Base-by-base conservation (phyloP, 2,113 vertebrate species). In the Polypterus senegalus region DNA sequence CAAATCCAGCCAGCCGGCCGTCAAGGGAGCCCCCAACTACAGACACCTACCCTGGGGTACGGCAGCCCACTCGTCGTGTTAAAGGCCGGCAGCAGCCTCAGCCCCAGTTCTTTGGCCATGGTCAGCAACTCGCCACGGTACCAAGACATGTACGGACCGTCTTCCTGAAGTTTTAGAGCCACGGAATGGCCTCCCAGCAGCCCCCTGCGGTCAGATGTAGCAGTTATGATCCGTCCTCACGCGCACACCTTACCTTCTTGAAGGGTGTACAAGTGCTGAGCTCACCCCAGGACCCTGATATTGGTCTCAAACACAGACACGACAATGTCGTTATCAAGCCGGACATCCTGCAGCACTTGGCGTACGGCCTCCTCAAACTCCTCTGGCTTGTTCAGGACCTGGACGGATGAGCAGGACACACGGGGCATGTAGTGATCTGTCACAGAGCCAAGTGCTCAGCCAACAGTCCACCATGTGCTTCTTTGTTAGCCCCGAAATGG, bases 291-390 rank as follows among this genome's bases (percentile, higher is more conserved):
- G 67, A 97, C 96, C 77, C 96, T 88, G 73, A 99, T 99, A 82
- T 99, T 99, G 77, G 96, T 98, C 85, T 99, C 96, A 70, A 99
- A 99, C 61, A 99, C 96, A 4, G 96, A 99, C 11, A 99, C 96
- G 48, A 99, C 96, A 27, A 99, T 89, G 75, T 99, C 96, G 4
- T 97, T 99, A 78, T 98, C 94, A 79, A 99, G 88, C 66, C 92
- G 91, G 71, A 99, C 96, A 70, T 98, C 94, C 63, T 77, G 81
- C 75, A 99, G 78, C 66, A 99, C 96, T 82, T 88, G 90, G 77
- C 83, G 87, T 70, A 99, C 96, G 1, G 96, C 95, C 53, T 89
- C 91, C 77, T 99, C 95, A 75, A 99, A 99, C 84, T 97, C 93
- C 74, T 87, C 85, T 10, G 91, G 94, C 87, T 94, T 97, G 81